Evolutionary conservation across 2,797 vertebrate species (phyloP).

Genomic region (Delichon dasypus): DNA sequence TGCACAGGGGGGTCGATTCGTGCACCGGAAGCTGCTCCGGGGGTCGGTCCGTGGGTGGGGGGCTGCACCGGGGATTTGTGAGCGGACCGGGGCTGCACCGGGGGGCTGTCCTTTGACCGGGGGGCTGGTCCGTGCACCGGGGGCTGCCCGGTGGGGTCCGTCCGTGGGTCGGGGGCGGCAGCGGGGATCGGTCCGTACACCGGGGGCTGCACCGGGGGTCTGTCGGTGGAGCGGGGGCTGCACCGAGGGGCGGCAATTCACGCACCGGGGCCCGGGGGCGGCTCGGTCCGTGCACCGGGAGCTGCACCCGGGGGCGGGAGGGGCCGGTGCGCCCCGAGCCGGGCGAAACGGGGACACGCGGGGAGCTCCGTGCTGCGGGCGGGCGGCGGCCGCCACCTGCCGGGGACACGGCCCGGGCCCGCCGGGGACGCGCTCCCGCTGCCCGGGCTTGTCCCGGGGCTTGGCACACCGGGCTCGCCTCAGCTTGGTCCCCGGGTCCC

Average conservation of each 20-base stretch:
- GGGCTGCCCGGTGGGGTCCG: not conserved
- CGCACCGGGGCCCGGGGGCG: not conserved
- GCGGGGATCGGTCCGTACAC: no score
- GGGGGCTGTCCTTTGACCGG: no score
- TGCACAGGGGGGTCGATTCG: not conserved
- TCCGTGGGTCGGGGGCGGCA: no score
- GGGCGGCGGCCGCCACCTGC: conserved; percentile 2
- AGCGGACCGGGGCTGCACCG: not conserved
- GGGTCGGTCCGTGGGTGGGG: not conserved
- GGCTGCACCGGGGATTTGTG: not conserved
- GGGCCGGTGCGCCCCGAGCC: not conserved
- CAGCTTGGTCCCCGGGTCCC: not conserved
- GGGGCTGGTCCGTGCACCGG: no score
- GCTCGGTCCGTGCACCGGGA: not conserved
- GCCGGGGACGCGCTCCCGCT: not conserved
- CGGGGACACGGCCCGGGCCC: not conserved
- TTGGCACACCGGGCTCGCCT: not conserved
- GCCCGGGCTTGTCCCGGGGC: not conserved
- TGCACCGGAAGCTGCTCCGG: not conserved
- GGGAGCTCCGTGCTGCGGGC: not conserved
- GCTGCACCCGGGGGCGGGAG: not conserved
- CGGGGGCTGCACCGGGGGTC: not conserved
- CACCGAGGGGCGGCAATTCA: not conserved
- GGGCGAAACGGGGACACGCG: not conserved
- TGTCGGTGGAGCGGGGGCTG: not conserved